Conservation (phyloP, 92 coral and sea anemone genomes). For the Actinernus sp. region DNA sequence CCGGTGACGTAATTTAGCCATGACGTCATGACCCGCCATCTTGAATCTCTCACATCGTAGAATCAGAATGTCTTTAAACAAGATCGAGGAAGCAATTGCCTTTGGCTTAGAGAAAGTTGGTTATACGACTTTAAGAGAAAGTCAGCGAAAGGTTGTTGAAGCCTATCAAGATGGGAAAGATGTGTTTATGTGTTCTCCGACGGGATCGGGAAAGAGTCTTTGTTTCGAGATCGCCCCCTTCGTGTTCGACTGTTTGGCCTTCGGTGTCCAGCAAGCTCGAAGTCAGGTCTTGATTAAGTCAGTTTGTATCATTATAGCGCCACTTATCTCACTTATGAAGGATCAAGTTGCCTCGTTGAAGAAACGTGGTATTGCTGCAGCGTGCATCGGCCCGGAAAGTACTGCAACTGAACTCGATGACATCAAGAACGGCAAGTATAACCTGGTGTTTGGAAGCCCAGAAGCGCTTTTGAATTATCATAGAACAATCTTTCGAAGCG, state of each 20-base stretch:
- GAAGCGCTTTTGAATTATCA: slow-evolving; percentile 52
- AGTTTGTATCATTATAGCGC: slow-evolving; percentile 28
- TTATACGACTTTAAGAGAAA: slow-evolving; percentile 7
- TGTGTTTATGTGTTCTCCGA: slow-evolving; percentile 39
- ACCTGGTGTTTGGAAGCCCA: slow-evolving; percentile 52
- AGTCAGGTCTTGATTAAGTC: background rate
- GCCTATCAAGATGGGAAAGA: slow-evolving; percentile 26
- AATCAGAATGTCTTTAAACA: background rate
- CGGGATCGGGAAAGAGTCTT: slow-evolving; percentile 34
- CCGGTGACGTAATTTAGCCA: slow-evolving; percentile 9
- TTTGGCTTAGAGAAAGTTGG: slow-evolving; percentile 36
- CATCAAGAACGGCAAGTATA: slow-evolving; percentile 10
- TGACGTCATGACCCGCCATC: slow-evolving; percentile 5
- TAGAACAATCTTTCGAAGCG: slow-evolving; percentile 16
- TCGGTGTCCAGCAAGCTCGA: background rate
- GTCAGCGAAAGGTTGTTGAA: slow-evolving; percentile 16
- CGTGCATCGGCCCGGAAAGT: slow-evolving; percentile 25
- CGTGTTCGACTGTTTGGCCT: slow-evolving; percentile 6
- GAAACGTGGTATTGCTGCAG: slow-evolving; percentile 37
- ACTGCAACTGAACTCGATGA: slow-evolving; percentile 10
- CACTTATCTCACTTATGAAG: slow-evolving; percentile 60
- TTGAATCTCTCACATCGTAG: background rate
- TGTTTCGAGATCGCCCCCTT: slow-evolving; percentile 49
- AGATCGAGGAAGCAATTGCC: slow-evolving; percentile 6
- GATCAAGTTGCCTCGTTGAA: slow-evolving; percentile 43